Percentiles rank a stretch among this genome's conserved stretches.
Evolutionary conservation across 2,113 vertebrate species (phyloP).

Genomic region (Rhinolophus ferrumequinum): DNA sequence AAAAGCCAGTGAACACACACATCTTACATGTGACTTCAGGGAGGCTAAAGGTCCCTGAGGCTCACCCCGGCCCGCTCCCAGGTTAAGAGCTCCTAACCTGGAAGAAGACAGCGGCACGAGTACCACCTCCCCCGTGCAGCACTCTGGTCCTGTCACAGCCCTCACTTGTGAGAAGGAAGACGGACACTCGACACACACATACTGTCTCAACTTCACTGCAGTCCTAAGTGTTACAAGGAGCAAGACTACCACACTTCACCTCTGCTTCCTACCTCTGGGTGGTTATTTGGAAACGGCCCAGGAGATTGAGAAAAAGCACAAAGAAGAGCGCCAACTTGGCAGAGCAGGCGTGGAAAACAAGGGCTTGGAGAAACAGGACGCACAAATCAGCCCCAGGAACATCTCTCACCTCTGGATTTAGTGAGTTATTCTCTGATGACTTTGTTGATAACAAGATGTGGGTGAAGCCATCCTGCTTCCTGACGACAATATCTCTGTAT

Average conservation of each 20-base stretch:
- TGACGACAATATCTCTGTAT: slow-evolving; percentile 98
- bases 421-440: slow-evolving; percentile 96
- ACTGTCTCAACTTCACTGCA: background rate
- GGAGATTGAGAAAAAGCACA: background rate
- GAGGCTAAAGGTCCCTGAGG: background rate
- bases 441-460: slow-evolving; percentile 98
- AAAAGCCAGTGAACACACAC: background rate
- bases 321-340: background rate
- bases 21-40: background rate
- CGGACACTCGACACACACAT: background rate
- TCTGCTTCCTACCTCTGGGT: background rate
- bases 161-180: background rate
- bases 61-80: background rate
- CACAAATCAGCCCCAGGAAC: background rate
- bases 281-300: background rate
- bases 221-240: background rate
- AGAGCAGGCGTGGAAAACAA: background rate
- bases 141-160: background rate
- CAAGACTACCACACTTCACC: background rate
- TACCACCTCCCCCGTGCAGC: background rate
- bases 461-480: slow-evolving; percentile 98
- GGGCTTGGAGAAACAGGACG: background rate
- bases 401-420: slow-evolving; percentile 93
- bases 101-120: background rate
- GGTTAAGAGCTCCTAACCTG: background rate